These are phyloP conservation scores for Hirudo medicinalis DNA, from an alignment of 1,140 invertebrate species.

Conservation along the genomic window DNA sequence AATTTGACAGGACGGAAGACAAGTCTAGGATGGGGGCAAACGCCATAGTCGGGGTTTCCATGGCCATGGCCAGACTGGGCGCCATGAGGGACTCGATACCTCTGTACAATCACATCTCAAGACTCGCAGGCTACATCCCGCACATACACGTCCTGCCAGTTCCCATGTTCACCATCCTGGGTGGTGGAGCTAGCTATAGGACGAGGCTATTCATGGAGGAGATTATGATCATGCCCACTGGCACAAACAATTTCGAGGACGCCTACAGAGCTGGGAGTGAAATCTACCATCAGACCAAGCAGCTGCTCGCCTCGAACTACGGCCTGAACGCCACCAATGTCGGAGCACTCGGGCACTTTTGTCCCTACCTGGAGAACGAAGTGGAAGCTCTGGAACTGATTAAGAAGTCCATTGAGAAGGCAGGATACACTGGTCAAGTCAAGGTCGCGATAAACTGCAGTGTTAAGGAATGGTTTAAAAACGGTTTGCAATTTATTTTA, in stretches of 20 bases:
- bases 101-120: constrained; percentile 1
- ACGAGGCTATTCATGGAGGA: constrained; percentile 4
- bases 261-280: constrained; percentile 1
- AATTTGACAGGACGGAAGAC: neutral
- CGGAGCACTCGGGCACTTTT: neutral
- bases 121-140: neutral
- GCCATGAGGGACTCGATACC: neutral
- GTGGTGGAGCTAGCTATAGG: neutral
- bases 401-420: constrained; percentile 76
- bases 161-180: neutral
- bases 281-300: neutral
- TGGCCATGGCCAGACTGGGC: constrained; percentile 8
- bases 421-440: constrained; percentile 81
- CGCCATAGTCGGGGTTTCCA: neutral
- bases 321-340: neutral
- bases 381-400: constrained; percentile 57
- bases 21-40: constrained; percentile 2
- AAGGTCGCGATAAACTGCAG: constrained; percentile 99
- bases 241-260: neutral
- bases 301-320: neutral
- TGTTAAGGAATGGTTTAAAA: constrained; percentile 80
- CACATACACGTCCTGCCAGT: neutral
- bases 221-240: neutral
- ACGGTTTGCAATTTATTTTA: constrained; percentile 49
- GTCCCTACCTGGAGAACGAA: constrained; percentile 1